phyloP scores from a whole-genome alignment of 2,888 invertebrate species.

The Parnassius smintheus region DNA sequence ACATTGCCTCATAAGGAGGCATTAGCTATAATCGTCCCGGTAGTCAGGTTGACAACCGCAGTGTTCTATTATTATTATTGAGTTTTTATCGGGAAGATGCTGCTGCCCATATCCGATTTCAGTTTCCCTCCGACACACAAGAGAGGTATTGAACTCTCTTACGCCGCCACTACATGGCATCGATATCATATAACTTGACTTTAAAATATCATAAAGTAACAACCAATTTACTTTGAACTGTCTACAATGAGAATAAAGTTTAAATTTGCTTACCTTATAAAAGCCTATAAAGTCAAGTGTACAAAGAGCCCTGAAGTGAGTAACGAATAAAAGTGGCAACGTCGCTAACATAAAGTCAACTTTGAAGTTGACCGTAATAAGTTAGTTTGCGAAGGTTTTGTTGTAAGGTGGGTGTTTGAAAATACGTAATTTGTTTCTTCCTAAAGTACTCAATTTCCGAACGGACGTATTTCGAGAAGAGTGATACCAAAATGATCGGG shows the following conservation, averaged over 20 bases:
- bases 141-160: no score
- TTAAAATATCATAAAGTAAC: constrained; percentile 4
- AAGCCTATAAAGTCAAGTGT: constrained; percentile 45
- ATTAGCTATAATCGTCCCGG: no score
- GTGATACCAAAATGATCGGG: constrained; percentile 83
- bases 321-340: constrained; percentile 58
- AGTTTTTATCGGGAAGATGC: no score
- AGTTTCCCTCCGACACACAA: no score
- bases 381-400: constrained; percentile 50
- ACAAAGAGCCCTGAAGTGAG: constrained; percentile 55
- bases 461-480: constrained; percentile 27
- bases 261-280: constrained; percentile 27
- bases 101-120: no score
- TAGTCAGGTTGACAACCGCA: no score
- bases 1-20: no score
- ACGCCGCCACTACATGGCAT: no score
- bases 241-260: constrained; percentile 2
- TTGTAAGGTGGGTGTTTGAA: constrained; percentile 46
- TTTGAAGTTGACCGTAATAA: constrained; percentile 58
- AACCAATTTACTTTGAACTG: constrained; percentile 25
- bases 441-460: constrained; percentile 37
- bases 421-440: constrained; percentile 37
- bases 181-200: background rate
- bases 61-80: no score
- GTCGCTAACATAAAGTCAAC: constrained; percentile 44